Evolutionary conservation across 2,888 invertebrate species (phyloP).

Genomic region (Phytoseiulus persimilis): DNA sequence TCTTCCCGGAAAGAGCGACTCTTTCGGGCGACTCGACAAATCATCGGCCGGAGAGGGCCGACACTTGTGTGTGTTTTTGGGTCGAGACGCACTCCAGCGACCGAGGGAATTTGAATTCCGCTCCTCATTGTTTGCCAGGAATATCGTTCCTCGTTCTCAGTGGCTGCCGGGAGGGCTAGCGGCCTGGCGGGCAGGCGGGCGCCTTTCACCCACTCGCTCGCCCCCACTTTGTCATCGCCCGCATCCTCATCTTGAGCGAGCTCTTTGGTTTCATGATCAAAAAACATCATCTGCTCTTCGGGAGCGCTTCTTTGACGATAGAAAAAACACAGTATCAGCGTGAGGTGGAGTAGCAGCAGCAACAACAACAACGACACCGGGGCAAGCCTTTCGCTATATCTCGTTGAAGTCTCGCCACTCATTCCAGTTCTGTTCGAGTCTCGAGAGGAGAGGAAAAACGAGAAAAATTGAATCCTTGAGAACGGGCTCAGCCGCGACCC

Average conservation of each 20-base stretch:
- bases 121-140: neutral
- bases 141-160: neutral
- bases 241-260: neutral
- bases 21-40: neutral
- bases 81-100: neutral
- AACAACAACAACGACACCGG: neutral
- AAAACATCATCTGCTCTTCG: neutral
- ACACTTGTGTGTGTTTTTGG: neutral
- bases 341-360: too few species aligned
- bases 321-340: neutral
- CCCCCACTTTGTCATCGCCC: neutral
- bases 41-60: neutral
- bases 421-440: neutral
- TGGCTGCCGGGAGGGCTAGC: neutral
- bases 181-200: neutral
- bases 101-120: neutral
- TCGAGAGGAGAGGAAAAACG: neutral
- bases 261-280: constrained; percentile 5
- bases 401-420: neutral
- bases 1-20: too few species aligned
- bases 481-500: neutral
- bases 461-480: neutral
- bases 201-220: neutral
- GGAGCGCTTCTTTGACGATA: neutral
- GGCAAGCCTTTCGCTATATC: neutral